Base-by-base conservation (phyloP, 2,888 invertebrate species). In the Cordylochernes scorpioides region DNA sequence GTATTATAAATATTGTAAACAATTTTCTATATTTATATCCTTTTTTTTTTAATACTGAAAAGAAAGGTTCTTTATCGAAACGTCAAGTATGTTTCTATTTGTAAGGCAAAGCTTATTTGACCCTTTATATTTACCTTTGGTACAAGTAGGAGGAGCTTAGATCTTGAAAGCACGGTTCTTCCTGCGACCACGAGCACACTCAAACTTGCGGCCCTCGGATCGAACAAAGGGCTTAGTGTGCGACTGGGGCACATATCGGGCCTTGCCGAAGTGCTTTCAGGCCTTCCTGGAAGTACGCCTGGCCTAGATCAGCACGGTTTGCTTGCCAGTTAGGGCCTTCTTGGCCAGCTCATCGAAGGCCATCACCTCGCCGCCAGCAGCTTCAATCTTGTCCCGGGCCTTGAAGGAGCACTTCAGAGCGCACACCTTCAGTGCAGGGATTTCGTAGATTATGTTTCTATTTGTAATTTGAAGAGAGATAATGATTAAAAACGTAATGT, bases 271-370 rank as follows among this genome's bases (percentile, higher is more conserved):
- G 67, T 97, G 91, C 51, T 73, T 78, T 49, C 72, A 72, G 4
- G 91, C 78, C 54, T 86, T 80, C 46, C 94, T 75, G 3, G 84
- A 77, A 44, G 74, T 88, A 45, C 97, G 5, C 21, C 29, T 42
- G 59, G 64, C 91, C 61, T 94, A 91, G 50, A 97, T 61, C 42
- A 97, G 60, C 30, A 94, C 71, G 8, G 94, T 94, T 55, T 77
- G 77, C 48, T 74, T 70, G 46, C 97, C 97, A 34, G 74, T 78
- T 21, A 97, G 97, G 16, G 88, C 63, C 41, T 71, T 69, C 33
- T 86, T 61, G 21, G 97, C 97, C 53, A 99, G 61, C 58, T 97
- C 88, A 58, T 97, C 97, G 49, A 97, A 88, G 6, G 94, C 97
- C 40, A 94, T 64, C 39, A 94, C 72, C 56, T 88, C 74, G 45